Percentiles rank a stretch among this genome's conserved stretches.
Evolutionary conservation across 2,888 invertebrate species (phyloP).

Genomic region (Lasiommata megera): DNA sequence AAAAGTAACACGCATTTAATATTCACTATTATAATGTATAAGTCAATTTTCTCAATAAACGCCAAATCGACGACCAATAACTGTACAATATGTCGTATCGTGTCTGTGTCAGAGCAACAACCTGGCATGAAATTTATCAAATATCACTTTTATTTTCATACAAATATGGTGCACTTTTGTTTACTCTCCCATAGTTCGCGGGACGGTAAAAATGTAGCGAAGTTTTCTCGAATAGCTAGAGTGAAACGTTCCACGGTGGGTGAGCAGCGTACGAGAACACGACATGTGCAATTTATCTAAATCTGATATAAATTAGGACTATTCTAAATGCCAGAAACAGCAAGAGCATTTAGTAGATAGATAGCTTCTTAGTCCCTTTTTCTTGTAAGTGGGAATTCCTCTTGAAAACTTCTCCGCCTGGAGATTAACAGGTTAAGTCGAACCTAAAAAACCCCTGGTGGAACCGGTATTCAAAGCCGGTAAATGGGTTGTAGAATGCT

Average conservation of each 20-base stretch:
- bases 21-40: background rate
- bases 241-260: slow-evolving; percentile 74
- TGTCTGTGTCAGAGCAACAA: slow-evolving; percentile 17
- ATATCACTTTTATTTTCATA: slow-evolving; percentile 67
- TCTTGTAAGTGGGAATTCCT: no score
- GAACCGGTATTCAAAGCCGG: no score
- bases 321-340: slow-evolving; percentile 1
- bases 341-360: background rate
- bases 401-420: no score
- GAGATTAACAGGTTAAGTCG: no score
- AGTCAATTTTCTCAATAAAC: slow-evolving; percentile 9
- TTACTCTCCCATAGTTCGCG: slow-evolving; percentile 48
- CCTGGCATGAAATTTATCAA: slow-evolving; percentile 25
- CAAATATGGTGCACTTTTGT: slow-evolving; percentile 48
- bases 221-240: slow-evolving; percentile 75
- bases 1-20: background rate
- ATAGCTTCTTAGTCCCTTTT: no score
- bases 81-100: slow-evolving; percentile 15
- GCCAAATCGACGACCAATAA: slow-evolving; percentile 16
- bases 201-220: slow-evolving; percentile 71
- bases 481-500: no score
- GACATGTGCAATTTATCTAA: slow-evolving; percentile 36
- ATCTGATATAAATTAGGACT: slow-evolving; percentile 19
- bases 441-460: no score
- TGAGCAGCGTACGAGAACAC: slow-evolving; percentile 41